Percentiles rank a stretch among this genome's conserved stretches.
Conservation (phyloP, 2,888 invertebrate genomes). For the Erannis defoliaria region DNA sequence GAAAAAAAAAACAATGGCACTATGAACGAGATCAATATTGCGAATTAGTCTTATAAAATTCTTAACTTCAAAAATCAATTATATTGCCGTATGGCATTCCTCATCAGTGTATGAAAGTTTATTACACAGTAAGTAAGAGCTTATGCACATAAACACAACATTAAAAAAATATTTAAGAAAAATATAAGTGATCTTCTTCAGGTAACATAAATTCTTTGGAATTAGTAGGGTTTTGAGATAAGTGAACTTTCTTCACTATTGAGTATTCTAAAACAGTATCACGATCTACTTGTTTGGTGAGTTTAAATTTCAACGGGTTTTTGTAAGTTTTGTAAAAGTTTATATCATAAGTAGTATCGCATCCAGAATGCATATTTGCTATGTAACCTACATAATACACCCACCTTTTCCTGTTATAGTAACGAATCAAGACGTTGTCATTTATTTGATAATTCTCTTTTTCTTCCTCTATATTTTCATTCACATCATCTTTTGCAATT, state of each 20-base stretch:
- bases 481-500: not conserved
- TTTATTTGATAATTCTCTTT: slow-evolving; percentile 18
- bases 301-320: slow-evolving; percentile 26
- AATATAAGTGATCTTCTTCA: slow-evolving; percentile 3
- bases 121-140: too few relatives aligned
- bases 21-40: too few relatives aligned
- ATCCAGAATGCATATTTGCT: slow-evolving; percentile 20
- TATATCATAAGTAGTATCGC: slow-evolving; percentile 31
- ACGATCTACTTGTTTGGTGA: slow-evolving; percentile 27
- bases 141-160: too few relatives aligned
- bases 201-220: not conserved
- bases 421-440: slow-evolving; percentile 11
- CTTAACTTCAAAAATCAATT: too few relatives aligned
- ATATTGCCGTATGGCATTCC: too few relatives aligned
- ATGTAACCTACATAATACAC: slow-evolving; percentile 18
- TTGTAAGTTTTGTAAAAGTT: slow-evolving; percentile 27
- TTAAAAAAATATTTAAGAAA: slow-evolving; percentile 3
- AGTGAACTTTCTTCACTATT: slow-evolving; percentile 22
- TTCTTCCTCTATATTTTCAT: not conserved
- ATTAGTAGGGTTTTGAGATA: not conserved
- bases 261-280: slow-evolving; percentile 28
- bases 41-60: too few relatives aligned
- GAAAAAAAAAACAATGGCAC: too few relatives aligned
- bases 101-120: too few relatives aligned
- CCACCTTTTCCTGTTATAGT: slow-evolving; percentile 19